Base-by-base conservation (phyloP, 2,888 invertebrate genomes). In the Microctonus brassicae region DNA sequence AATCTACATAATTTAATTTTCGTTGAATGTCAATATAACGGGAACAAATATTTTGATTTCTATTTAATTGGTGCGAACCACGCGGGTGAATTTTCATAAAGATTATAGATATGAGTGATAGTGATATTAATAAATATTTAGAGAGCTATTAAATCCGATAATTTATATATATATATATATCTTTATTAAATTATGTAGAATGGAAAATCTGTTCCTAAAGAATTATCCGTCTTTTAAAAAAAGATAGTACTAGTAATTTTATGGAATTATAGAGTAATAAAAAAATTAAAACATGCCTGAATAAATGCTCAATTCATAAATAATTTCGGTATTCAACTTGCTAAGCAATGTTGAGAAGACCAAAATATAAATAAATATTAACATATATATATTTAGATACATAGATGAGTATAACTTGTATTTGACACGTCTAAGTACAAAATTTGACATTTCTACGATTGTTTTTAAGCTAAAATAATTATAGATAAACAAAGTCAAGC, bases 301-400 rank as follows among this genome's bases (percentile, higher is more conserved):
- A 78, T 53, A 61, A 64, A 77, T 79, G 78, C 78, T 79, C 78
- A 78, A 79, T 53, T 29, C 42, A 63, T 74, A 73, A 55, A 66
- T 57, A 58, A 33, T 68, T 33, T 66, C 34, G 58, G 10, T 33
- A 62, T 63, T 60, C 57, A 68, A 39, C 67, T 70, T 62, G 57
- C 71, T 69, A 73, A 70, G 17, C 47, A 47, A 17, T 69, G 53
- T 67, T 57, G 17, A 64, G 64, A 74, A 73, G 73, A 73, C 69
- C 75, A 73, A 55, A 64, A 11, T 61, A 66, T 24, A 47, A 17
- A 47, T n/a, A 47, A n/a, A 1, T n/a, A n/a, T n/a, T n/a, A n/a
- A n/a, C n/a, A n/a, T n/a, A n/a, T n/a, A n/a, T n/a, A n/a, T n/a
- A n/a, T n/a, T n/a, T n/a, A n/a, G n/a, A n/a, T n/a, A n/a, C n/a